These are phyloP conservation scores for Leptinotarsa defecta DNA, from an alignment of 1,140 invertebrate genomes.

Conservation along the genomic window DNA sequence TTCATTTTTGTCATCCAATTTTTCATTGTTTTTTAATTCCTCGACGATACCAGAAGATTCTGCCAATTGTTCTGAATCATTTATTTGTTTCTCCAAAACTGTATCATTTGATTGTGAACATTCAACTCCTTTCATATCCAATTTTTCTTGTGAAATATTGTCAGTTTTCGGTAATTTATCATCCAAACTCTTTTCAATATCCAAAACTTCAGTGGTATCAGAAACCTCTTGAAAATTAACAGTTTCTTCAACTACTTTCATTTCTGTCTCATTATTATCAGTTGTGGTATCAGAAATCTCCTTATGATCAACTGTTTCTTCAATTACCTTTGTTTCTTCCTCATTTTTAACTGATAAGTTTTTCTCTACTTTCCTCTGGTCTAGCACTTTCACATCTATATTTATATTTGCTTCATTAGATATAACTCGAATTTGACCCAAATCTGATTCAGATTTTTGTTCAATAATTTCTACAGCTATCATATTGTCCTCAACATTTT, in stretches of 20 bases:
- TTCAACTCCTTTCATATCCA: neutral
- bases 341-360: too few relatives aligned
- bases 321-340: neutral
- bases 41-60: neutral
- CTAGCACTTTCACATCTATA: too few relatives aligned
- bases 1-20: neutral
- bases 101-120: slow-evolving; percentile 10
- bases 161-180: neutral
- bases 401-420: too few relatives aligned
- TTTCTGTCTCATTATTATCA: neutral
- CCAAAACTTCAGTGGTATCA: neutral
- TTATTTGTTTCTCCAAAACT: slow-evolving; percentile 12
- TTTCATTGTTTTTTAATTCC: neutral
- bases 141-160: neutral
- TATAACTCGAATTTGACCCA: too few relatives aligned
- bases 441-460: too few relatives aligned
- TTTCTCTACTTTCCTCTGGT: too few relatives aligned
- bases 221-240: neutral
- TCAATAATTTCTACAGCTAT: neutral
- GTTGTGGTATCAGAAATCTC: neutral
- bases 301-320: neutral
- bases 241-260: neutral
- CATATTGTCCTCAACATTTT: neutral
- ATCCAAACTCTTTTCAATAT: neutral
- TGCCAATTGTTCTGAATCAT: neutral